A percentile compares a stretch with the other conserved stretches of the same genome.
These are phyloP conservation scores for Oscheius sp. DNA, from an alignment of 2,888 invertebrate genomes.

Conservation along the genomic window DNA sequence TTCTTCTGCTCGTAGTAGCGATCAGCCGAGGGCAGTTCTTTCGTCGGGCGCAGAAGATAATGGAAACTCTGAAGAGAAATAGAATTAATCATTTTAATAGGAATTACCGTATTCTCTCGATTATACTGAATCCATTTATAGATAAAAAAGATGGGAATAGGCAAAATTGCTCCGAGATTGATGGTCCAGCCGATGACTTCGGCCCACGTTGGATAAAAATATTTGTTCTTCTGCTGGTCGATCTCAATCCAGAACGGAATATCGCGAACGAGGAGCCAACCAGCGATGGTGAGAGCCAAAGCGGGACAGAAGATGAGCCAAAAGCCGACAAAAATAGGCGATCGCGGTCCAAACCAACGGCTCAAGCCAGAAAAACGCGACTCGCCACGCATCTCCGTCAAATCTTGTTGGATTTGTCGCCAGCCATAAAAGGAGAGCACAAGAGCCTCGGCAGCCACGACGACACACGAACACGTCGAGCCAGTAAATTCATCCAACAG, in stretches of 20 bases:
- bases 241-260: not conserved
- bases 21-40: conserved; percentile 6
- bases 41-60: conserved; percentile 22
- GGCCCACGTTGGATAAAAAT: conserved; percentile 7
- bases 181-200: conserved; percentile 23
- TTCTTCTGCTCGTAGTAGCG: conserved; percentile 25
- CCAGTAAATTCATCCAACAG: conserved; percentile 26
- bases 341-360: conserved; percentile 15
- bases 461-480: conserved; percentile 22
- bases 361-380: not conserved
- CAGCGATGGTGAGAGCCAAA: conserved; percentile 1
- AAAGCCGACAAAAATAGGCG: conserved; percentile 19
- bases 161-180: not conserved
- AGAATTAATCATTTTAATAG: not conserved
- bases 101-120: too few relatives aligned
- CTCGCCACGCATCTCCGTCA: conserved; percentile 20
- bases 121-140: not conserved
- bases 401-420: conserved; percentile 14
- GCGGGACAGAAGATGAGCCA: conserved; percentile 17
- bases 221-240: not conserved
- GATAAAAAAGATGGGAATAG: conserved; percentile 26
- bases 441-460: conserved; percentile 8
- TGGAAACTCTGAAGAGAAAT: not conserved
- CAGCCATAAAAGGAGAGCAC: conserved; percentile 11
- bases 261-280: not conserved